A percentile compares a stretch with the other conserved stretches of the same genome.
phyloP scores from a whole-genome alignment of 2,797 vertebrate genomes.

The Fratercula arctica region DNA sequence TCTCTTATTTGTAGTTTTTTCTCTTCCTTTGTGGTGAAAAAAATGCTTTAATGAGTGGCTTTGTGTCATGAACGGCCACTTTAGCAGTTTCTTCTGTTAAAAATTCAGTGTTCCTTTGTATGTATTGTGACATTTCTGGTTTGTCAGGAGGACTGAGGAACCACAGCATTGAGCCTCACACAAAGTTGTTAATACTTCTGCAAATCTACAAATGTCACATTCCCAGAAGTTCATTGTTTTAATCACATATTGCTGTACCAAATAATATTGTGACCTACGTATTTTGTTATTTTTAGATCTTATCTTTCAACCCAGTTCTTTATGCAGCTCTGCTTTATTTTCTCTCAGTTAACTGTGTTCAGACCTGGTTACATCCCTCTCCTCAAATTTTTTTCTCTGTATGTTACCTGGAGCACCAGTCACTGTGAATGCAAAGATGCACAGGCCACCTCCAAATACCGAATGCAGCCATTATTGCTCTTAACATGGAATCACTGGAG shows the following conservation, averaged over 20 bases:
- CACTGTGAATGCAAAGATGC: not conserved
- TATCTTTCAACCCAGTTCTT: not conserved
- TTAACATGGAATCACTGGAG: not conserved
- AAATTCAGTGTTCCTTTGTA: not conserved
- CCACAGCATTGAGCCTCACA: fast-evolving
- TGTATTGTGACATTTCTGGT: not conserved
- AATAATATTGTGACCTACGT: not conserved
- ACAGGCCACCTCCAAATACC: not conserved
- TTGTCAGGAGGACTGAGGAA: not conserved
- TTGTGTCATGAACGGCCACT: not conserved
- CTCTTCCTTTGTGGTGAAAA: not conserved
- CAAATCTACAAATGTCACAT: not conserved
- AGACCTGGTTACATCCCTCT: not conserved
- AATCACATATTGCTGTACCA: not conserved
- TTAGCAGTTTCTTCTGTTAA: not conserved
- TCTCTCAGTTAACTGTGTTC: not conserved
- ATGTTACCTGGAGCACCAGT: not conserved
- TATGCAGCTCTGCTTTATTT: not conserved
- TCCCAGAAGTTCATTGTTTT: not conserved
- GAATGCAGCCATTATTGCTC: not conserved
- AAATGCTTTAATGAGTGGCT: not conserved
- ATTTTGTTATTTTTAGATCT: not conserved
- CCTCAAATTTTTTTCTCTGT: not conserved
- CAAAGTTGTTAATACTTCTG: not conserved
- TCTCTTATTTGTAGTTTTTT: not conserved